Base-by-base conservation (phyloP, 2,797 vertebrate species). In the Naso thynnoides region DNA sequence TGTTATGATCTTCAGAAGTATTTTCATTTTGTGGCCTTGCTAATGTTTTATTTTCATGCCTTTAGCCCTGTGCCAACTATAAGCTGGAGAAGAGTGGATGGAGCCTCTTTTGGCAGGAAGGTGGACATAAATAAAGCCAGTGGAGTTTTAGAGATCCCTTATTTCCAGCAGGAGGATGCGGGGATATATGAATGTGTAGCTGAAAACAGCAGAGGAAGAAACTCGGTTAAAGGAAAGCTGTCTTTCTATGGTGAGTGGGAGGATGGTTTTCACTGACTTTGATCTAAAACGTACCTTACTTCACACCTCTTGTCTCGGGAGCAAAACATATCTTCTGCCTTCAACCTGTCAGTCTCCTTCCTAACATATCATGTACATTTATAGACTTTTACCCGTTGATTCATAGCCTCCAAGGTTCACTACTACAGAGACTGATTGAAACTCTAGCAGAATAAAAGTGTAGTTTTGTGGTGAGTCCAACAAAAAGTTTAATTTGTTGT, bases 111-210 rank as follows among this genome's bases (percentile, higher is more conserved):
- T 64, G 94, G 96, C n/a, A 94, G 95, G 80, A 99, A 98, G 74
- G 95, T 97, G 70, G 93, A 97, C 64, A 88, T 96, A 21, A 96
- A 96, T 85, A 95, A 95, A 68, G 95, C 95, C 1, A 96, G 93
- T 0, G 96, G 96, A 2, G 95, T 96, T 36, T 93, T 99, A 5
- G 97, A 99, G 87, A 97, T 99, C 82, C 97, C 97, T 38, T 97
- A 97, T 64, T 98, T 99, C 78, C 97, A 98, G 87, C 97, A 96
- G 68, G 97, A 98, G 64, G 97, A 99, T 4, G 93, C 97, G 0
- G 97, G 97, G 0, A 73, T 82, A 3, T 99, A 99, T 2, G 97
- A 99, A 59, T 99, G 97, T 3, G 86, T 97, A 36, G 97, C 97
- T 47, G 97, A 99, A 78, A 99, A 99, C 10, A 95, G 95, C 78